Evolutionary conservation across 2,113 vertebrate species (phyloP).

Genomic region (Mormyrus iriodes): DNA sequence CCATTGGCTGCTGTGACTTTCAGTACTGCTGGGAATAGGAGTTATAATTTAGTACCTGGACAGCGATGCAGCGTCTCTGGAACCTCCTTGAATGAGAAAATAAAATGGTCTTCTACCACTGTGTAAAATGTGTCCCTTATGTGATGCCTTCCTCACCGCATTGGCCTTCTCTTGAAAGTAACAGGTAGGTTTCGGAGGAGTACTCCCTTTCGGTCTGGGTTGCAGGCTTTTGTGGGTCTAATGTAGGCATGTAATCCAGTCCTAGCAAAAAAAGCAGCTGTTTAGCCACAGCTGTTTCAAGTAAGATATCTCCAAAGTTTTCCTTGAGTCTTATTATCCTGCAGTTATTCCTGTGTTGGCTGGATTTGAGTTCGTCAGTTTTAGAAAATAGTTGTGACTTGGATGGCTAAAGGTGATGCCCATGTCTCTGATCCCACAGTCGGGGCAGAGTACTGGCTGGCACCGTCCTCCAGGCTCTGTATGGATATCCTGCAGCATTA

Average conservation of each 20-base stretch:
- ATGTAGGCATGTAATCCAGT: background rate
- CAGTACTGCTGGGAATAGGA: background rate
- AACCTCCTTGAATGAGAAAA: background rate
- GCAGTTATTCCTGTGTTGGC: background rate
- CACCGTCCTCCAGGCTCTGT: background rate
- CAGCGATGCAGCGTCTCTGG: background rate
- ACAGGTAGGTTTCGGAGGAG: no score
- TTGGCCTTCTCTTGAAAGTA: background rate
- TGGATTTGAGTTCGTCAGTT: background rate
- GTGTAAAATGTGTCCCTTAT: background rate
- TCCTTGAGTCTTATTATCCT: background rate
- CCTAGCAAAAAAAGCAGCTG: background rate
- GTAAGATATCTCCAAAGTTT: background rate
- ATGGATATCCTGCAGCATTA: background rate
- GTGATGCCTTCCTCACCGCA: no score
- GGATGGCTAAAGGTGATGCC: background rate
- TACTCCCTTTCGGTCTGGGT: no score
- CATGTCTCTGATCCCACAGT: background rate
- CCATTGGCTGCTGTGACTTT: background rate
- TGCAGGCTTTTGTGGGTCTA: background rate
- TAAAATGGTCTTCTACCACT: background rate
- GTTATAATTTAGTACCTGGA: background rate
- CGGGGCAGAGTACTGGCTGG: background rate
- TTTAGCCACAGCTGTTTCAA: background rate
- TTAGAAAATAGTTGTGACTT: no score